Base-by-base conservation (phyloP, 2,113 vertebrate species). In the Dicaeum eximium region DNA sequence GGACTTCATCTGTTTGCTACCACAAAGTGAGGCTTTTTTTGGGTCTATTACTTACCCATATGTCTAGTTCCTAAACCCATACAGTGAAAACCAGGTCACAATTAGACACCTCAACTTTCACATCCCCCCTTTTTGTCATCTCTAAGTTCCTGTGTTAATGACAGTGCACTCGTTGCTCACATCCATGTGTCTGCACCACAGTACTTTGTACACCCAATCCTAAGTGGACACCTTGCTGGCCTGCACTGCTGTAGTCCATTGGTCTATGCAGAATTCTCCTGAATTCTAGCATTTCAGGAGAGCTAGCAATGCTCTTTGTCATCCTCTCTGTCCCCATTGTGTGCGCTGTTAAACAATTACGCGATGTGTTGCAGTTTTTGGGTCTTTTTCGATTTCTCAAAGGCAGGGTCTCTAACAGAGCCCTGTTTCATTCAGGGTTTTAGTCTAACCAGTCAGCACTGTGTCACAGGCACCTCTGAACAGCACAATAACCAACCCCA, bases 401-500 rank as follows among this genome's bases (percentile, higher is more conserved):
- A 92, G 64, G 67, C 86, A 73, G 94, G 75, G 56, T 88, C 47
- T 80, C 64, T 83, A 80, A 86, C 81, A 96, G 93, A 90, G 75
- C 27, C 67, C 67, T 88, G 88, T 73, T 93, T 91, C 75, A 88
- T 90, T 95, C 94, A 78, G 58, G 24, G 47, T 58, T 92, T 95
- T 42, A 93, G 88, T 69, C 75, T 77, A 92, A 93, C 82, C 12
- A 8, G 83, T 95, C 94, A 95, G 95, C 88, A 74, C 33, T 92
- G 80, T 97, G 88, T 94, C 96, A 88, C 82, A 86, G 91, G 88
- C 92, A 94, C 90, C 86, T 88, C 95, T 75, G 92, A 90, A 77
- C 75, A 78, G 91, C 91, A 97, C 95, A 97, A 96, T 96, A 93
- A 93, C 80, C 88, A 91, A 92, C 82, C 83, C 77, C 95, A 96